phyloP scores from a whole-genome alignment of 2,113 vertebrate species.

The Takifugu bimaculatus region DNA sequence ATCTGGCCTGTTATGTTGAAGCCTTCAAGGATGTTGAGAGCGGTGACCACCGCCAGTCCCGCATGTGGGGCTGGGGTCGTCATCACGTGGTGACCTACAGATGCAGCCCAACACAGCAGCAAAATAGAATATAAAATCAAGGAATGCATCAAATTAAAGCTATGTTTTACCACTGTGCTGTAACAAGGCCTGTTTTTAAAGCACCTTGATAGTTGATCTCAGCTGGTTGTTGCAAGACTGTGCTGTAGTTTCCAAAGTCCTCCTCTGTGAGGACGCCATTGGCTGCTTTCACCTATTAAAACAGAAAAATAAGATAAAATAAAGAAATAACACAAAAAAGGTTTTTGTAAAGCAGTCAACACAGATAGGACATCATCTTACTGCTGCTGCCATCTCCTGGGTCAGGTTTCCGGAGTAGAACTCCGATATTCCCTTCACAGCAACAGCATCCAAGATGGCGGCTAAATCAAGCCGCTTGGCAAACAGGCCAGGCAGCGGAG shows the following conservation, averaged over 20 bases:
- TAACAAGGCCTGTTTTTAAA: no score
- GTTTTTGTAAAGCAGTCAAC: no score
- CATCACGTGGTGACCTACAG: conserved; percentile 86
- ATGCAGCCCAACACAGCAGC: conserved; percentile 1
- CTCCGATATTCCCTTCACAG: conserved; percentile 76
- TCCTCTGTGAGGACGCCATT: conserved; percentile 87
- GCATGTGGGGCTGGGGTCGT: conserved; percentile 86
- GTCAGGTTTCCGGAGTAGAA: conserved; percentile 90
- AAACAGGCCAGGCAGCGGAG: conserved; percentile 78
- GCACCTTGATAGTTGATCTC: conserved; percentile 88
- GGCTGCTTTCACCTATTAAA: conserved; percentile 77
- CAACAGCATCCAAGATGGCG: conserved; percentile 78
- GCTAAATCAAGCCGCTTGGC: conserved; percentile 83
- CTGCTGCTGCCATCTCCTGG: conserved; percentile 85
- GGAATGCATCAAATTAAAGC: no score
- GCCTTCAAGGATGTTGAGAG: conserved; percentile 93
- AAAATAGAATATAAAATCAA: background rate
- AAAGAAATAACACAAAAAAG: background rate
- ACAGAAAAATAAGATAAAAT: conserved; percentile 6
- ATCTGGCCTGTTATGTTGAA: conserved; percentile 87
- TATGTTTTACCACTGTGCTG: no score
- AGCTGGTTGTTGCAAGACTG: conserved; percentile 79
- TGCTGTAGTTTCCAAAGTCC: conserved; percentile 91
- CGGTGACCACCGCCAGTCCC: conserved; percentile 86
- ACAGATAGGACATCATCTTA: conserved; percentile 49